Evolutionary conservation across 2,797 vertebrate species (phyloP), one percentile per base, ranked within the genome.

Genomic region (Steatocranus sp.): DNA sequence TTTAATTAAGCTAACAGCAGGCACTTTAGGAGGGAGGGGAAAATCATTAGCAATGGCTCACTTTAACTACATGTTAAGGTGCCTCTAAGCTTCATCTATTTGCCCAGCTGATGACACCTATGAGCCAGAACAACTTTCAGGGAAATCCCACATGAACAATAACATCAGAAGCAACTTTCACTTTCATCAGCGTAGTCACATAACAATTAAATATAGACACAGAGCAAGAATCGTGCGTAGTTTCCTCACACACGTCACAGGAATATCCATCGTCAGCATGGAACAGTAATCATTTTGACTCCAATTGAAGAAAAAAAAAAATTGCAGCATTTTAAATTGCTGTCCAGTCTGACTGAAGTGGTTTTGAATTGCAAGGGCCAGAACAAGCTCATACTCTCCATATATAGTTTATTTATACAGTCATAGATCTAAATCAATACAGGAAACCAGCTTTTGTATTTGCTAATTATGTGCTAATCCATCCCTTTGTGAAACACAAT

Each of bases 1-100:
- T 92, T 92, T 92, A 90, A 93, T 93, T 58, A 94, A 83, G 41
- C 74, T 48, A 88, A 83, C 91, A 91, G 88, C 89, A 75, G 78
- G 83, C 46, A 75, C 15, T 73, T 80, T 89, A 89, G 80, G 91
- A 92, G 90, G 80, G 17, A 53, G 56, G 83, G 79, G 23, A 12
- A 78, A 75, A 79, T 82, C 80, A 74, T 43, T 76, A 11, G 18
- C 63, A 84, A 58, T 78, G 50, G 38, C 32, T 54, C 49, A 74
- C 27, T 36, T 81, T 80, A 30, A 8, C 25, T 8, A 48, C 50
- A 34, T 25, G 34, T 36, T 30, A 11, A 83, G 73, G 17, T 53
- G 27, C 43, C 18, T 49, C 53, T 75, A 14, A 86, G 41, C 53
- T 84, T 77, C n/a, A 78, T 81, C 58, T 48, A 30, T 82, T 85